phyloP scores from a whole-genome alignment of 2,113 vertebrate species.

The Caloenas nicobarica region DNA sequence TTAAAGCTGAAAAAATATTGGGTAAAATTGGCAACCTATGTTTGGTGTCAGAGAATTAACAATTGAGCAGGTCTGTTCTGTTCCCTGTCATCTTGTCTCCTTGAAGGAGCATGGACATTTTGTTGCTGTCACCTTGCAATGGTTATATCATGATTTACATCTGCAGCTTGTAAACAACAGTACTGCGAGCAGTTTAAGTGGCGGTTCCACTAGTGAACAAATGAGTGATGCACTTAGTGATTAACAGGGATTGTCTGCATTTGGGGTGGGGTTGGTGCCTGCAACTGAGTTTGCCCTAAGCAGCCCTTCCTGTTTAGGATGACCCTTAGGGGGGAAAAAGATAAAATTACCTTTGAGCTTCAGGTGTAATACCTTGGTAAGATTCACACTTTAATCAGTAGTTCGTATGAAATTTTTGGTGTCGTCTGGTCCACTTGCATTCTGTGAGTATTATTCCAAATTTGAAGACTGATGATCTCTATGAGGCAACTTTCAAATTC shows the following conservation, averaged over 20 bases:
- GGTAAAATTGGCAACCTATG: not conserved
- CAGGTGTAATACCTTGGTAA: not conserved
- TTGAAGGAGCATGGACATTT: not conserved
- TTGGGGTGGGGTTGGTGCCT: not conserved
- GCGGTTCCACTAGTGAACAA: constrained; percentile 14
- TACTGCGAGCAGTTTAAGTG: not conserved
- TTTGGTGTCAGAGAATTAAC: not conserved
- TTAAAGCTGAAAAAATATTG: not conserved
- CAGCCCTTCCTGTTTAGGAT: not conserved
- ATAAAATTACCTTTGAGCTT: not conserved
- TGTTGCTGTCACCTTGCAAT: constrained; percentile 11
- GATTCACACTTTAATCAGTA: not conserved
- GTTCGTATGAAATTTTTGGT: not conserved
- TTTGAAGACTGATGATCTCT: not conserved
- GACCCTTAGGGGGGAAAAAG: fast-evolving
- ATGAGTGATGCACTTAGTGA: not conserved
- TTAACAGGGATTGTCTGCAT: not conserved
- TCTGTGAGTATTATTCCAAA: not conserved
- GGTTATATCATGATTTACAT: not conserved
- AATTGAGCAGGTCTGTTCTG: not conserved
- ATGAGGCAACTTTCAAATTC: not conserved
- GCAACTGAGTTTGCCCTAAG: not conserved
- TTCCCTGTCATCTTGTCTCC: not conserved
- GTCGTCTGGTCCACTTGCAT: not conserved
- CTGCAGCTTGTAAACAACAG: constrained; percentile 2